Evolutionary conservation across 2,888 invertebrate genomes (phyloP).

Genomic region (Apotomis turbidana): DNA sequence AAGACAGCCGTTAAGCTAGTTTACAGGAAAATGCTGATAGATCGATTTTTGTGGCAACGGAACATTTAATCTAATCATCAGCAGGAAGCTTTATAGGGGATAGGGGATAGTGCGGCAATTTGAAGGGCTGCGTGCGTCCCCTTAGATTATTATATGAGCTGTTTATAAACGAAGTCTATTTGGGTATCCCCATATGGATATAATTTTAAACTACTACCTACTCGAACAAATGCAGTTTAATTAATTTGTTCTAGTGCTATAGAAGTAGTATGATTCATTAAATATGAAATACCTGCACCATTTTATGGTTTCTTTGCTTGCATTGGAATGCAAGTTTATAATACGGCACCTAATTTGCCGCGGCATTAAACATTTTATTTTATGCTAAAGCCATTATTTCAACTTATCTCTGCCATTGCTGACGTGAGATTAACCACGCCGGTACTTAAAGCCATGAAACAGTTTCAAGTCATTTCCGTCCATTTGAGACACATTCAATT

Average conservation of each 20-base stretch:
- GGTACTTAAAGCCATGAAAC: slow-evolving; percentile 41
- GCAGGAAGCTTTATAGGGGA: slow-evolving; percentile 23
- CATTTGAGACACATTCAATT: slow-evolving; percentile 58
- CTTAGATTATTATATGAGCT: slow-evolving; percentile 16
- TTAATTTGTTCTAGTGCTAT: not conserved
- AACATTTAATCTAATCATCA: slow-evolving; percentile 27
- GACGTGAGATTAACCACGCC: slow-evolving; percentile 30
- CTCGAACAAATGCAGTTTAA: not conserved
- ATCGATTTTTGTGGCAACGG: slow-evolving; percentile 10
- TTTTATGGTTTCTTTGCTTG: not conserved
- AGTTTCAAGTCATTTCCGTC: slow-evolving; percentile 41
- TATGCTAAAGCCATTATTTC: not conserved
- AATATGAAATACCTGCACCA: not conserved
- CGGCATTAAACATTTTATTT: not conserved
- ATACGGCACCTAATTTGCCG: not conserved
- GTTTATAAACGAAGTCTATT: slow-evolving; percentile 14
- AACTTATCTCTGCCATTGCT: slow-evolving; percentile 17
- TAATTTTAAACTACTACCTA: not conserved
- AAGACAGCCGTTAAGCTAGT: not conserved
- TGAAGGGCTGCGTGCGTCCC: slow-evolving; percentile 34
- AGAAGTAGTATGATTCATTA: not conserved
- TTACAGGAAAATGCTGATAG: not conserved
- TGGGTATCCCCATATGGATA: slow-evolving; percentile 11
- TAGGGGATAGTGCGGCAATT: slow-evolving; percentile 32
- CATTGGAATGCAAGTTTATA: not conserved